Evolutionary conservation across 2,797 vertebrate species (phyloP).

Genomic region (Acanthornis magna): DNA sequence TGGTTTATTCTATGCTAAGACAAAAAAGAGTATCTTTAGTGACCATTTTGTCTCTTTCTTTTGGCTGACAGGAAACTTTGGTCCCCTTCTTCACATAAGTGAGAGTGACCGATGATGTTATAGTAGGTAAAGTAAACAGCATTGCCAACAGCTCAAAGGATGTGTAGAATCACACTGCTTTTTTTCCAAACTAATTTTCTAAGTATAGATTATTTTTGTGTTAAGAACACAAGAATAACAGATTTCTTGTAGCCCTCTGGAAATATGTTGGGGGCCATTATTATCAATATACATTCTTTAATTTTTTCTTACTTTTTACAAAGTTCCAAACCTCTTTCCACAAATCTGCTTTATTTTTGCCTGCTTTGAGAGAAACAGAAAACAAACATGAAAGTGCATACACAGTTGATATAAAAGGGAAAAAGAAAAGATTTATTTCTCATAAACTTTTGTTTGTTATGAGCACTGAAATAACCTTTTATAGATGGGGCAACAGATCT

Average conservation of each 20-base stretch:
- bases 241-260: not conserved
- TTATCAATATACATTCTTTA: not conserved
- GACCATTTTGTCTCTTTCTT: not conserved
- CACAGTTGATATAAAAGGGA: not conserved
- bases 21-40: not conserved
- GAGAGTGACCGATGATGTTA: not conserved
- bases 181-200: not conserved
- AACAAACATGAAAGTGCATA: not conserved
- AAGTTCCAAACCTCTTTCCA: not conserved
- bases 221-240: not conserved
- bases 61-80: not conserved
- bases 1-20: not conserved
- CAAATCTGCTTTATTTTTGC: conserved; percentile 42
- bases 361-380: conserved; percentile 5
- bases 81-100: not conserved
- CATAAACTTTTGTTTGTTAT: conserved; percentile 10
- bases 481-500: rapidly evolving
- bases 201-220: not conserved
- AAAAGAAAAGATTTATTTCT: not conserved
- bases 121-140: not conserved
- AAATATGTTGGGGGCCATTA: not conserved
- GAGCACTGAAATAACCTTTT: not conserved
- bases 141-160: not conserved
- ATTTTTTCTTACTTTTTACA: not conserved
- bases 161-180: not conserved